phyloP scores from a whole-genome alignment of 2,888 invertebrate species.

The Malachius bipustulatus region DNA sequence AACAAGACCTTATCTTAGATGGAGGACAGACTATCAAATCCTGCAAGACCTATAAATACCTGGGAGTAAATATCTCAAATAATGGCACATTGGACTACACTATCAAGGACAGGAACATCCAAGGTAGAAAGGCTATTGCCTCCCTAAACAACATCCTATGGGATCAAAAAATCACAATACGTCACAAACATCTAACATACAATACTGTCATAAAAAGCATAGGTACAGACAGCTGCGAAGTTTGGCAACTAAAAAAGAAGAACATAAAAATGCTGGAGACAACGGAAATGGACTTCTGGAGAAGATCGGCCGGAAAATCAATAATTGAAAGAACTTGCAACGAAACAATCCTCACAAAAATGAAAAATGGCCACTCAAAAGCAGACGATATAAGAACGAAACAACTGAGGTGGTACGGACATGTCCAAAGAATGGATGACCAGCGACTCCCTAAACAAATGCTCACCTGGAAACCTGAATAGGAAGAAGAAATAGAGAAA shows the following conservation, averaged over 20 bases:
- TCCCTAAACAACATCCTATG: constrained; percentile 15
- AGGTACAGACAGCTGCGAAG: constrained; percentile 15
- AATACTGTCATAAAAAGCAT: constrained; percentile 16
- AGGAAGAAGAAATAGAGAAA: constrained; percentile 13
- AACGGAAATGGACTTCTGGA: too few species aligned
- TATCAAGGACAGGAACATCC: constrained; percentile 13
- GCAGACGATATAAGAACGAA: constrained; percentile 10
- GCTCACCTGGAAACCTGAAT: constrained; percentile 12
- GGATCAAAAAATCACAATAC: constrained; percentile 16
- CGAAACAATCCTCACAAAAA: constrained; percentile 13
- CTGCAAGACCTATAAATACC: constrained; percentile 11
- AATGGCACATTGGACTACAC: constrained; percentile 15
- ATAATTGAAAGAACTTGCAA: constrained; percentile 14
- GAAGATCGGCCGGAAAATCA: constrained; percentile 14
- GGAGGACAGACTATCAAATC: constrained; percentile 8
- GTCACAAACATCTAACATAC: constrained; percentile 14
- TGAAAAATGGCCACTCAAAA: constrained; percentile 14
- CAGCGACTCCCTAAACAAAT: too few species aligned
- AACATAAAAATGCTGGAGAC: constrained; percentile 8
- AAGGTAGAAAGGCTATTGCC: constrained; percentile 14
- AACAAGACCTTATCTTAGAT: constrained; percentile 8
- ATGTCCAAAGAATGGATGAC: too few species aligned
- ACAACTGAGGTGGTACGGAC: too few species aligned
- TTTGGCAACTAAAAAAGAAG: constrained; percentile 16
- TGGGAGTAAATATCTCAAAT: constrained; percentile 14